Percentiles rank a stretch among this genome's conserved stretches.
These are phyloP conservation scores for Halichoerus grypus DNA, from an alignment of 2,113 vertebrate genomes.

Conservation along the genomic window DNA sequence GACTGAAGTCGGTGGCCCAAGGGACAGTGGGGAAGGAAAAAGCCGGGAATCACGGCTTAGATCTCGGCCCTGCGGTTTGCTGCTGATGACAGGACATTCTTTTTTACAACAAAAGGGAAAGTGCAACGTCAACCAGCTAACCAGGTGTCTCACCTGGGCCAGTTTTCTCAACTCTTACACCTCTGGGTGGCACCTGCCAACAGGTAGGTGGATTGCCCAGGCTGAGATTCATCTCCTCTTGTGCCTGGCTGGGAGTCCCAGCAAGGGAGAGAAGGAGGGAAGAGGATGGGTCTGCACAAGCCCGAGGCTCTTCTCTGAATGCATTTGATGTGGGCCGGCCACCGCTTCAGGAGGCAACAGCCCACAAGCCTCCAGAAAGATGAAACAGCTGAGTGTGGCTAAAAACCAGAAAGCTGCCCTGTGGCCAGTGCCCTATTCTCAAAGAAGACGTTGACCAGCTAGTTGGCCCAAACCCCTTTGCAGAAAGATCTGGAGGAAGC, in stretches of 20 bases:
- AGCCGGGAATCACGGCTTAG: rapidly evolving
- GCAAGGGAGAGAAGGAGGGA: rapidly evolving
- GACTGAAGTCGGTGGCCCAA: not conserved
- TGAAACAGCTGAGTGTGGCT: not conserved
- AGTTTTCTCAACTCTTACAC: not conserved
- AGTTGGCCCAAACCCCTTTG: no score
- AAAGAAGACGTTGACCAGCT: not conserved
- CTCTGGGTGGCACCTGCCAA: not conserved
- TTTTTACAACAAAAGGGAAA: not conserved
- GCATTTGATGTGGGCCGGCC: not conserved
- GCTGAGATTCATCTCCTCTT: not conserved
- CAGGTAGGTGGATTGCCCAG: not conserved
- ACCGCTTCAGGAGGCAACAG: not conserved
- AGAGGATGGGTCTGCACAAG: rapidly evolving
- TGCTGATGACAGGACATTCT: rapidly evolving
- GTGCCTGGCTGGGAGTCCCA: not conserved
- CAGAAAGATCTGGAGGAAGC: not conserved
- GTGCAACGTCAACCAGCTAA: not conserved
- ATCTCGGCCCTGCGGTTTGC: not conserved
- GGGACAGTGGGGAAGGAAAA: not conserved
- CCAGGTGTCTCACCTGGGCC: not conserved
- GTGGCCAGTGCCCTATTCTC: not conserved
- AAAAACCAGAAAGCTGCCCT: not conserved
- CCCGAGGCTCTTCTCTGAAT: not conserved
- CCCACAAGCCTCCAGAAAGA: not conserved